Base-by-base conservation (phyloP, 2,797 vertebrate genomes). In the Anguilla megastoma region DNA sequence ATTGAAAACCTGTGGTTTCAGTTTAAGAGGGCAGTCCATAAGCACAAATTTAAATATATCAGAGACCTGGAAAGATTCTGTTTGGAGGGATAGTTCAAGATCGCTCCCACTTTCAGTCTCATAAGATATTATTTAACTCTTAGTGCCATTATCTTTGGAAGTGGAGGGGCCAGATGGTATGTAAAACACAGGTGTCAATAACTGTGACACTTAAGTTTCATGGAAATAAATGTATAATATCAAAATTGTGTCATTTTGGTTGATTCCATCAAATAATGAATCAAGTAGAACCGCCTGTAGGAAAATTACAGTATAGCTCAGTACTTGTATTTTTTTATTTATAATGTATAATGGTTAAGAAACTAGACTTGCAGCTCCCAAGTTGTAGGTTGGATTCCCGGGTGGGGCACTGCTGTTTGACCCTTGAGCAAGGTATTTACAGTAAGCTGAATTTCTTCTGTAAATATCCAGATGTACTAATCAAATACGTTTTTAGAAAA, bases 1-100 rank as follows among this genome's bases (percentile, higher is more conserved):
- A 27, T 66, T 66, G 63, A 27, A 56, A 66, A 66, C 63, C n/a
- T 66, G 63, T 66, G 63, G 63, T 66, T 66, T 66, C 63, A 66
- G 5, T 8, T 66, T 24, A 66, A 66, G 24, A 66, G 63, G 63
- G 63, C 63, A 66, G 24, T 66, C 12, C 63, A 27, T n/a, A 9
- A n/a, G 24, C n/a, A n/a, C 63, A n/a, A 7, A 66, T 7, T 24
- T 5, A n/a, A 69, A 8, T 6, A 27, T 69, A 69, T 69, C 63
- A 69, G 4, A n/a, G 63, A 69, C 4, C 24, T 27, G 8, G 24
- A 69, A 69, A 69, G n/a, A 69, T 69, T 27, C 24, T 27, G 63
- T 27, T 27, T 69, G 63, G 63, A 69, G 24, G n/a, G 27, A 69
- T 69, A 69, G 5, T 24, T 18, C 5, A 21, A 21, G 60, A 24